phyloP scores from a whole-genome alignment of 2,797 vertebrate genomes.

The Hippocampus kuda region DNA sequence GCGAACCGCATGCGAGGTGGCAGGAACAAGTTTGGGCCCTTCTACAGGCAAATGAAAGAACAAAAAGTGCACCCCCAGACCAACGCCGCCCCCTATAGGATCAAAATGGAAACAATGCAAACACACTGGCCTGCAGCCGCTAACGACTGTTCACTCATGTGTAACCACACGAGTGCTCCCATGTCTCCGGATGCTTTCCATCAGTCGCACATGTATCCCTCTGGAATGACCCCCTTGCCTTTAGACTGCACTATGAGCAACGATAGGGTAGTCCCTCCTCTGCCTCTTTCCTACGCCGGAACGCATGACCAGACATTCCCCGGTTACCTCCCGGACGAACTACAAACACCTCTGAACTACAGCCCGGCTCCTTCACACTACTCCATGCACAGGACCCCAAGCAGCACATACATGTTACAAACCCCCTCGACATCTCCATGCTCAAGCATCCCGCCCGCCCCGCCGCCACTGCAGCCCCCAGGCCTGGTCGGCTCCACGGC shows the following conservation, averaged over 20 bases:
- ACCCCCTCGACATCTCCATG: slow-evolving; percentile 23
- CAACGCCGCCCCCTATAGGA: slow-evolving; percentile 49
- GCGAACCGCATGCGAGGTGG: slow-evolving; percentile 76
- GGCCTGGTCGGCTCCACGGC: slow-evolving; percentile 11
- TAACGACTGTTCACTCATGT: slow-evolving; percentile 42
- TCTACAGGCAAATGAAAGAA: slow-evolving; percentile 73
- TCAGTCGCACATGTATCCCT: slow-evolving; percentile 43
- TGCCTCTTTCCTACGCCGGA: slow-evolving; percentile 37
- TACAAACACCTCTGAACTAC: slow-evolving; percentile 39
- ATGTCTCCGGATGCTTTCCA: slow-evolving; percentile 46
- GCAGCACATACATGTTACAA: slow-evolving; percentile 25
- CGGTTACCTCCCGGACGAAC: slow-evolving; percentile 46
- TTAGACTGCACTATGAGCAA: slow-evolving; percentile 50
- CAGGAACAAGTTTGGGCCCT: slow-evolving; percentile 74
- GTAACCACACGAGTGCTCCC: slow-evolving; percentile 22
- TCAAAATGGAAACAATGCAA: slow-evolving; percentile 61
- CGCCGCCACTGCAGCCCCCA: slow-evolving; percentile 8
- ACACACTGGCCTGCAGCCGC: slow-evolving; percentile 27
- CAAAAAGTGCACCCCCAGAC: slow-evolving; percentile 44
- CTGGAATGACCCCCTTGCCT: slow-evolving; percentile 30
- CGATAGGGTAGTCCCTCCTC: slow-evolving; percentile 36
- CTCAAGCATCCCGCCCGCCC: slow-evolving; percentile 17
- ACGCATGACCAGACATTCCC: slow-evolving; percentile 28
- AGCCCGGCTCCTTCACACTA: slow-evolving; percentile 25
- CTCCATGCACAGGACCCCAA: slow-evolving; percentile 10